Base-by-base conservation (phyloP, 2,888 invertebrate genomes). In the Timandra comae region DNA sequence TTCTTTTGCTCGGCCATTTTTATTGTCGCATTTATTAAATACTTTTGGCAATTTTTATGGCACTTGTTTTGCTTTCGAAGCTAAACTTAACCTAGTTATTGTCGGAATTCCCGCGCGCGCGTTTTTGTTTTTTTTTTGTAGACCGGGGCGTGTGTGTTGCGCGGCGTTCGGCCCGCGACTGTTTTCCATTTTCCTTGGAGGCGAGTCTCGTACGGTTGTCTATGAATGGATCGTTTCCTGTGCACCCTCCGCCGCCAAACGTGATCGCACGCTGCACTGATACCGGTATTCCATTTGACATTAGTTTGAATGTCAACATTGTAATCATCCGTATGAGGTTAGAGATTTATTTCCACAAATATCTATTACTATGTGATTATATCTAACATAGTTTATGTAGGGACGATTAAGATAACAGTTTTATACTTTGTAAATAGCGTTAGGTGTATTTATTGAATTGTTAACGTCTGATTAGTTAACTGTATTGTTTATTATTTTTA, bases 1-100 rank as follows among this genome's bases (percentile, higher is more conserved):
- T 69, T 79, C 43, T 80, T 82, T 10, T 56, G 43, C 33, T 81
- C 80, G 46, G 65, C 56, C 82, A 82, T 82, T 43, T 46, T 65
- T 41, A 57, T 42, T 43, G 42, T 47, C 42, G 41, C 13, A 13
- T 10, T 32, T 30, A 35, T 21, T 30, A 44, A 31, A 38, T 22
- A 22, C 8, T 9, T 22, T 9, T 8, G 9, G 2, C 4, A 64
- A 70, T 62, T 55, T 39, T 45, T 63, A 59, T 68, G 66, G 69
- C 67, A 63, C 50, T 39, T 51, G 53, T 12, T 12, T 33, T 40
- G 47, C 46, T 57, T 52, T 54, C 39, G 27, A 52, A 52, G 49
- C 51, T 50, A 47, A 34, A 48, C 43, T 46, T 54, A 57, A 44
- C 37, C 49, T 52, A 57, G 46, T 64, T 73, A 71, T 72, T 70